Percentiles rank a stretch among this genome's conserved stretches.
phyloP scores from a whole-genome alignment of 2,113 vertebrate genomes.

The Euleptes europaea region DNA sequence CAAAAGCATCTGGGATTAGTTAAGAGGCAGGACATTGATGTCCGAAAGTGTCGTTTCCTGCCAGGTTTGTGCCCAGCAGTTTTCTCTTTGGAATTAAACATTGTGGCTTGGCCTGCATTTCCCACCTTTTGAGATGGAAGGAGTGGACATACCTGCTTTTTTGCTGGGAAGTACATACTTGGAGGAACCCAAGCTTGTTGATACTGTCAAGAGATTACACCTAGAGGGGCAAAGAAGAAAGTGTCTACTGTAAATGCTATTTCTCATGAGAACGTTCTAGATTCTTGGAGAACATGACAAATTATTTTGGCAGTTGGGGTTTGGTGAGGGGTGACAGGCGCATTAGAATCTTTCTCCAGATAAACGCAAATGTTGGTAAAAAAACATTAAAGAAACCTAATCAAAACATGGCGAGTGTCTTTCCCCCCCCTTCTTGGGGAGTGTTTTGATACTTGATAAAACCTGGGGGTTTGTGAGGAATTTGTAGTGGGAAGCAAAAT shows the following conservation, averaged over 20 bases:
- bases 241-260: background rate
- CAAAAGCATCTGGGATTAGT: background rate
- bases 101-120: slow-evolving; percentile 15
- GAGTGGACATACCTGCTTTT: background rate
- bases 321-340: background rate
- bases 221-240: background rate
- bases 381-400: background rate
- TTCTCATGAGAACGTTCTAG: background rate
- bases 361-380: accelerated
- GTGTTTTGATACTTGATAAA: background rate
- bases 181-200: background rate
- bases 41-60: background rate
- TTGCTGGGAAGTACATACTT: background rate
- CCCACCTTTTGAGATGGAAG: background rate
- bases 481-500: background rate
- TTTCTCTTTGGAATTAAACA: background rate
- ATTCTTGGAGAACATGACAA: background rate
- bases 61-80: background rate
- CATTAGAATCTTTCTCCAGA: background rate
- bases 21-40: background rate
- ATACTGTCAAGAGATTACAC: background rate
- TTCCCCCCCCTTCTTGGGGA: background rate
- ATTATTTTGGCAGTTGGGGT: background rate
- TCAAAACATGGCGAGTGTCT: background rate
- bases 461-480: background rate